Evolutionary conservation across 1,140 invertebrate species (phyloP), one percentile per base, ranked within the genome.

Genomic region (Drosophila pallidifrons): DNA sequence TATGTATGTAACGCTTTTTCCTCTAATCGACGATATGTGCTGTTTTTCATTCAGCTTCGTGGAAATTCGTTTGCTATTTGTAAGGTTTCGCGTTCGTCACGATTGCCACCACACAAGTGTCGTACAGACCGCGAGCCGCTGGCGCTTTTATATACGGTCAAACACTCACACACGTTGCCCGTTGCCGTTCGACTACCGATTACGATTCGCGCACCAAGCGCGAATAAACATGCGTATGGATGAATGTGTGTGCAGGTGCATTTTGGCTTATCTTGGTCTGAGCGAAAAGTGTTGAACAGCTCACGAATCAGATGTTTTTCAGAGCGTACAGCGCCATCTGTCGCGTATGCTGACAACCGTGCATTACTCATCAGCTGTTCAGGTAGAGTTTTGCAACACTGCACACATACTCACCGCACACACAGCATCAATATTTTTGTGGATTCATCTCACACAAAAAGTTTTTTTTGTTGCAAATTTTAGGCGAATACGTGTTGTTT

Each of bases 1-100:
- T 65, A 4, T 20, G 45, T 60, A 16, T 35, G 49, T 63, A 10
- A n/a, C 32, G 28, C 4, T 41, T 20, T 11, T 57, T 20, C 8
- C 10, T 8, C 8, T 38, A 10, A 3, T 10, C 8, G 32, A 38
- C 35, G 7, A 38, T 10, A 25, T 72, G 10, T 45, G 20, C 20
- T 3, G 7, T 1, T 28, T 65, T 68, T 74, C 45, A 64, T 69
- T 76, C 49, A 60, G 15, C 46, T 38, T 52, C 55, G 30, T 38
- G 15, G n/a, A 28, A 32, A 52, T 49, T 57, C 45, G 16, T 30
- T 45, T 45, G 45, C 11, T 38, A 20, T 30, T 79, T 79, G 7
- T 79, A 72, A 51, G 68, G 74, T 72, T 79, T 65, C 60, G 30
- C 64, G 64, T 63, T 49, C 15, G 45, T 49, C 54, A 59, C 79